A percentile compares a stretch with the other conserved stretches of the same genome.
These are phyloP conservation scores for Cinclus mexicanus DNA, from an alignment of 2,113 vertebrate species.

Conservation along the genomic window DNA sequence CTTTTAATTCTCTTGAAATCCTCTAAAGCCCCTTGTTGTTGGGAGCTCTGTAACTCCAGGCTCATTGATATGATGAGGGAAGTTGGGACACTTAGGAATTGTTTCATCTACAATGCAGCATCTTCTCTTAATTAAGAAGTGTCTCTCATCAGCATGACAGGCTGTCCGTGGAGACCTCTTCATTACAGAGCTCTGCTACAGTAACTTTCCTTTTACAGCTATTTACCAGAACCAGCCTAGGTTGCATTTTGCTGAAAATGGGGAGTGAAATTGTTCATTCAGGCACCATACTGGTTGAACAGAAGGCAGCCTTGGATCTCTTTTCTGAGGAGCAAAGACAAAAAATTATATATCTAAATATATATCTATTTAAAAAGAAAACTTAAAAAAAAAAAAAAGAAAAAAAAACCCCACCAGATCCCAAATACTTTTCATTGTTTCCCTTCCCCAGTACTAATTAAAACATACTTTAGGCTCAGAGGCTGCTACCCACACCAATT, in stretches of 20 bases:
- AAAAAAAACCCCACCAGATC: not conserved
- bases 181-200: slow-evolving; percentile 9
- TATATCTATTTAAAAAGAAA: not conserved
- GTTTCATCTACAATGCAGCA: not conserved
- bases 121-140: slow-evolving; percentile 1
- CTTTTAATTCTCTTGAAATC: not conserved
- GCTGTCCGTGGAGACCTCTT: not conserved
- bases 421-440: not conserved
- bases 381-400: no score
- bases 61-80: not conserved
- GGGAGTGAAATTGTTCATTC: not conserved
- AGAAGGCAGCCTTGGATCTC: not conserved
- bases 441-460: not conserved
- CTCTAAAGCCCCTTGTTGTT: not conserved
- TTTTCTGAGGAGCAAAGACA: not conserved
- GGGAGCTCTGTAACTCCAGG: not conserved
- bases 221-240: not conserved
- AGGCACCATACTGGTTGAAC: not conserved
- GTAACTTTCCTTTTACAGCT: not conserved
- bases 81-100: not conserved
- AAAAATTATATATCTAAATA: not conserved
- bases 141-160: not conserved
- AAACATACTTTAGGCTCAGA: not conserved
- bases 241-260: not conserved
- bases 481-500: not conserved